These are phyloP conservation scores for Porites evermanni DNA, from an alignment of 92 coral and sea anemone genomes.

Conservation along the genomic window DNA sequence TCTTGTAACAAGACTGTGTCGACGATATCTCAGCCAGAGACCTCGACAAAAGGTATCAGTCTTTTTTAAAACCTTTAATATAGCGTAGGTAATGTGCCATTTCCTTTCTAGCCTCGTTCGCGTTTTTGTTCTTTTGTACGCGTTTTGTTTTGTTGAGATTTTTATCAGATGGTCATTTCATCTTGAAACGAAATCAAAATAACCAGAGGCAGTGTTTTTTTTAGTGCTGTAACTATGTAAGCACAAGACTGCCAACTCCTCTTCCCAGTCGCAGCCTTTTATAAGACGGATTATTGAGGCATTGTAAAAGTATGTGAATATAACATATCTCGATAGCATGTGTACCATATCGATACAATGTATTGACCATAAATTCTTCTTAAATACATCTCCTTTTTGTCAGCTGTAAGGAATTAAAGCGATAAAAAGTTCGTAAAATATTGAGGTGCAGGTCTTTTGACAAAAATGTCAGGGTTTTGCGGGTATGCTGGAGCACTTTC, in stretches of 20 bases:
- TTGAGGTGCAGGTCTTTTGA: slow-evolving; percentile 36
- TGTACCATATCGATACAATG: not conserved
- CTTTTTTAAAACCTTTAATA: not conserved
- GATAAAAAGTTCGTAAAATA: slow-evolving; percentile 32
- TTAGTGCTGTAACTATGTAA: not conserved
- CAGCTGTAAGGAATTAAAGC: slow-evolving; percentile 7
- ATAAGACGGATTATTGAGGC: not conserved
- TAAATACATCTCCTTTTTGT: slow-evolving; percentile 7
- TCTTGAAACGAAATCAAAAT: slow-evolving; percentile 31
- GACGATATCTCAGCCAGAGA: not conserved
- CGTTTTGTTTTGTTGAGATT: slow-evolving; percentile 31
- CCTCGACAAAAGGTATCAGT: slow-evolving; percentile 32
- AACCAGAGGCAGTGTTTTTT: not conserved
- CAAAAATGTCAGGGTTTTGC: slow-evolving; percentile 33
- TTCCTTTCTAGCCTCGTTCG: slow-evolving; percentile 11
- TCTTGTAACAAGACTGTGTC: not conserved
- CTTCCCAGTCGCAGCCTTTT: not conserved
- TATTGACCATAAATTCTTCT: not conserved
- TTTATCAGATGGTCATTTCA: slow-evolving; percentile 49
- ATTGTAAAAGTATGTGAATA: not conserved
- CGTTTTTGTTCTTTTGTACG: slow-evolving; percentile 37
- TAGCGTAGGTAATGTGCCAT: slow-evolving; percentile 8
- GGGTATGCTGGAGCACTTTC: slow-evolving; percentile 22
- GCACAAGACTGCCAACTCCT: not conserved
- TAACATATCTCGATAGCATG: not conserved